Base-by-base conservation (phyloP, 2,888 invertebrate genomes). In the Tetheella fluctuosa region DNA sequence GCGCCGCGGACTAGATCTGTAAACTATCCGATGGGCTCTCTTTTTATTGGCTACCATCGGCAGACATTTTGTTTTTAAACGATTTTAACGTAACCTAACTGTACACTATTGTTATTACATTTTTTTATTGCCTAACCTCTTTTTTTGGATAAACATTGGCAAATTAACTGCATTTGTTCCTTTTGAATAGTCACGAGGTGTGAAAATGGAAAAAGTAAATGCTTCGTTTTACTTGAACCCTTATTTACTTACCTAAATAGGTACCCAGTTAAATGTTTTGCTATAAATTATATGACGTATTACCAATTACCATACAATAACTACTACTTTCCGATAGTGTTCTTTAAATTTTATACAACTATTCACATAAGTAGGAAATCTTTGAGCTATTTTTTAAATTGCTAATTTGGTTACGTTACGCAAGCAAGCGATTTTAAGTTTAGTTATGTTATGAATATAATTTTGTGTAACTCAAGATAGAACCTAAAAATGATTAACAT, bases 1-100 rank as follows among this genome's bases (percentile, higher is more conserved):
- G 88, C 86, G 87, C 88, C 84, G 80, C 77, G 80, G 73, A 87
- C 89, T 86, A 88, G 88, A 86, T 88, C 76, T 82, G 80, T 81
- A 83, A 84, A 81, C 80, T 79, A 84, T 83, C 76, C 74, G 76
- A 67, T 73, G 71, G 67, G 48, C 70, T 69, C 74, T 71, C 69
- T 75, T 71, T 83, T 78, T 82, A 79, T 80, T 77, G 73, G 65
- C 67, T 68, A 59, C 59, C 62, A 30, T 57, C 59, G 54, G 20
- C 58, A 65, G 60, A 64, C 56, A 34, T 60, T 68, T 63, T 65
- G 59, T 64, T 62, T 48, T 67, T 64, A 55, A 68, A 68, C 57
- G 59, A 58, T 65, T 63, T 39, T 55, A 65, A 59, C 52, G 54
- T 60, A 64, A 67, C 65, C 64, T 80, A 80, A 80, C 80, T 72